Evolutionary conservation across 2,888 invertebrate species (phyloP).

Genomic region (Stenodema calcarata): DNA sequence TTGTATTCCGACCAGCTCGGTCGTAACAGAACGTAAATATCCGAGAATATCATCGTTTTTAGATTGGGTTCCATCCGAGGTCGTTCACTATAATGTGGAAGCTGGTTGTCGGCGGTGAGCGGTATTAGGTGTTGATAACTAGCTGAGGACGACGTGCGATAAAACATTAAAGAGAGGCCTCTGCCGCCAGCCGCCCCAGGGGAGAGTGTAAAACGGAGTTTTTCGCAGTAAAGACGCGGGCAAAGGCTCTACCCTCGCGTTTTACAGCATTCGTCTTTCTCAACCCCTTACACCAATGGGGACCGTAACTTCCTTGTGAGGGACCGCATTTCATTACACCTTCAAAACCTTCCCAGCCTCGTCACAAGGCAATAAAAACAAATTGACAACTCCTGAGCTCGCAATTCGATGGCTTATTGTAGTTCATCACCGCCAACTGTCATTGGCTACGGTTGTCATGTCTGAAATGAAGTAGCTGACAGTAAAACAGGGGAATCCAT

Average conservation of each 20-base stretch:
- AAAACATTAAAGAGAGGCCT: conserved; percentile 27
- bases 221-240: background rate
- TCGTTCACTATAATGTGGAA: background rate
- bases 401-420: conserved; percentile 10
- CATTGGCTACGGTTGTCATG: background rate
- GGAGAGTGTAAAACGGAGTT: background rate
- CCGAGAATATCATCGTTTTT: conserved; percentile 27
- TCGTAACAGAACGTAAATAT: background rate
- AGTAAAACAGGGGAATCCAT: background rate
- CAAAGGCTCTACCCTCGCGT: background rate
- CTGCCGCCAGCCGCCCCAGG: background rate
- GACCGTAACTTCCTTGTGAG: background rate
- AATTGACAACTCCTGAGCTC: conserved; percentile 21
- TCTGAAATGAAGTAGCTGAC: background rate
- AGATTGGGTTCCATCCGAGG: conserved; percentile 21
- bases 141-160: conserved; percentile 24
- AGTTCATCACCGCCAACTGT: background rate
- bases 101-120: background rate
- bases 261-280: background rate
- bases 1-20: background rate
- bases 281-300: background rate
- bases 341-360: background rate
- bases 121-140: conserved; percentile 33
- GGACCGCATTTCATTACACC: conserved; percentile 5
- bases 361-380: conserved; percentile 13